Conservation (phyloP, 2,113 vertebrate species). For the Sitta europaea region DNA sequence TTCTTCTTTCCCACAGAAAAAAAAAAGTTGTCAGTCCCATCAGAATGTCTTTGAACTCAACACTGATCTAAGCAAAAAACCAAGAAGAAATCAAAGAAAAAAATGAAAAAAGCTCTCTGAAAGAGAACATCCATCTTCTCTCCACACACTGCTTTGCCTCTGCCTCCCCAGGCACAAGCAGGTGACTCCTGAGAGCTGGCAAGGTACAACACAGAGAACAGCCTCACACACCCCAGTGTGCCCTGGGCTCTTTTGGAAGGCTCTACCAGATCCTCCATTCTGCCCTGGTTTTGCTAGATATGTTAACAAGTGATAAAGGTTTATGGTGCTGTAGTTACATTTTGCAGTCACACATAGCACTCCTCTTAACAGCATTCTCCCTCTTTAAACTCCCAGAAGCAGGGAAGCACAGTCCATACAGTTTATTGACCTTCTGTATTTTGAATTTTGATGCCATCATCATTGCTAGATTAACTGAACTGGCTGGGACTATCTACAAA, state of each 20-base stretch:
- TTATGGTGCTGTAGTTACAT: background rate
- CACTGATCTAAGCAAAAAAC: background rate
- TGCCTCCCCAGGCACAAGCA: background rate
- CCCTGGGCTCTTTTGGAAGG: rapidly evolving
- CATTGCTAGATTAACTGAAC: background rate
- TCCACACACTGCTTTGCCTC: background rate
- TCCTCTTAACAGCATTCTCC: background rate
- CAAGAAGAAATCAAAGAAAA: background rate
- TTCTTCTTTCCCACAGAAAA: background rate
- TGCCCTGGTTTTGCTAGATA: background rate
- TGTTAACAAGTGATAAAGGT: background rate
- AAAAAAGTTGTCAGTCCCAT: background rate
- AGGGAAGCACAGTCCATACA: background rate
- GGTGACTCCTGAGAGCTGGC: background rate
- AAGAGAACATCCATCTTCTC: background rate
- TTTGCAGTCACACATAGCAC: background rate
- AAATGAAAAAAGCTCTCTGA: background rate
- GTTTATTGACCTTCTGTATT: background rate
- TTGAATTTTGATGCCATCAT: background rate
- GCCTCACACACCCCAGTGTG: background rate
- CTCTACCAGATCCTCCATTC: background rate
- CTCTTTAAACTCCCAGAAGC: background rate
- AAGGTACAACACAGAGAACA: background rate
- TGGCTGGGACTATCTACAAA: background rate
- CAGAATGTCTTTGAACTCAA: background rate